Evolutionary conservation across 2,888 invertebrate species (phyloP).

Genomic region (Orchesella flavescens): DNA sequence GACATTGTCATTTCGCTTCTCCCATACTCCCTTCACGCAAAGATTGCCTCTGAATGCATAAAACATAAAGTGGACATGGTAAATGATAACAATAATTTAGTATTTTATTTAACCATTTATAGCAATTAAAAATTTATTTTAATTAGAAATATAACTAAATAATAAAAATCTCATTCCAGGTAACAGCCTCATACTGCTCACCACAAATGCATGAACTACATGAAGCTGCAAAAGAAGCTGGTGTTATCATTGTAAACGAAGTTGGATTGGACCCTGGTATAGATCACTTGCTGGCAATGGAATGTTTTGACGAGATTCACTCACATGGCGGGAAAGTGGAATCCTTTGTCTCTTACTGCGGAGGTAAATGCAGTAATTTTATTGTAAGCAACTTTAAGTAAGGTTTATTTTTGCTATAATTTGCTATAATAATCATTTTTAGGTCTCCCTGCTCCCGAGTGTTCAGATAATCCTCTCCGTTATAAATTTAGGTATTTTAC

Average conservation of each 20-base stretch:
- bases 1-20: constrained; percentile 90
- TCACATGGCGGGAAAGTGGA: constrained; percentile 91
- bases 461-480: constrained; percentile 74
- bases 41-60: constrained; percentile 88
- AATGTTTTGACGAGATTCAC: constrained; percentile 95
- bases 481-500: no score
- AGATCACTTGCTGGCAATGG: constrained; percentile 95
- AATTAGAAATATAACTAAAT: no score
- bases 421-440: no score
- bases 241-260: constrained; percentile 95
- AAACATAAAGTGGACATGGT: constrained; percentile 92
- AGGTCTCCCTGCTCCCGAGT: constrained; percentile 86
- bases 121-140: no score
- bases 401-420: no score
- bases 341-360: constrained; percentile 97
- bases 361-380: constrained; percentile 78
- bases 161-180: no score
- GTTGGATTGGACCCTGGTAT: constrained; percentile 99
- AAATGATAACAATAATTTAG: no score
- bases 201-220: constrained; percentile 88
- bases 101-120: no score
- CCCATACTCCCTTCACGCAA: constrained; percentile 91
- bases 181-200: constrained; percentile 93
- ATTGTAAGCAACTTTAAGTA: no score
- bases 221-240: constrained; percentile 86